Conservation (phyloP, 2,888 invertebrate genomes). For the Trissolcus japonicus region DNA sequence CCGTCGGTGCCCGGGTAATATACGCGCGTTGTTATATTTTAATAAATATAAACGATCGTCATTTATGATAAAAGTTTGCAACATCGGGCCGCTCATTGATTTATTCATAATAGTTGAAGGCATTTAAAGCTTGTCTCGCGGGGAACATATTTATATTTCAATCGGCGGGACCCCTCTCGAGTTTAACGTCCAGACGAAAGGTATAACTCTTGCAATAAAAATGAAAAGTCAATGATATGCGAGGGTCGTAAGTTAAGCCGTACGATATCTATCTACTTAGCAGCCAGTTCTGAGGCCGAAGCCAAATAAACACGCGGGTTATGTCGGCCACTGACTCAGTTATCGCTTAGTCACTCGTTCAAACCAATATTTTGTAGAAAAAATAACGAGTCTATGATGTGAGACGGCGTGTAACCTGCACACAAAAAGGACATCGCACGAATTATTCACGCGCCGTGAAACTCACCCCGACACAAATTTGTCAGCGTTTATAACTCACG, state of each 20-base stretch:
- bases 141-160: slow-evolving; percentile 58
- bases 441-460: slow-evolving; percentile 40
- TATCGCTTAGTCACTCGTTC: slow-evolving; percentile 60
- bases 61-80: slow-evolving; percentile 54
- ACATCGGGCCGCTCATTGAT: slow-evolving; percentile 44
- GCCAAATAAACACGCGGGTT: slow-evolving; percentile 62
- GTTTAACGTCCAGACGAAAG: slow-evolving; percentile 59
- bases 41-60: slow-evolving; percentile 55
- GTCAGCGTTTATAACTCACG: slow-evolving; percentile 33
- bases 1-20: slow-evolving; percentile 34
- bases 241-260: slow-evolving; percentile 59
- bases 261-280: slow-evolving; percentile 60
- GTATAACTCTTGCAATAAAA: slow-evolving; percentile 60
- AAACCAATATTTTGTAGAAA: slow-evolving; percentile 56
- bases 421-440: slow-evolving; percentile 23
- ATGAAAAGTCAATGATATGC: slow-evolving; percentile 60
- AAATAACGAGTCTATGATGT: slow-evolving; percentile 51
- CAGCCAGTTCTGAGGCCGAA: slow-evolving; percentile 61
- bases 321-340: slow-evolving; percentile 58
- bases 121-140: slow-evolving; percentile 56
- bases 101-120: slow-evolving; percentile 53
- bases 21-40: slow-evolving; percentile 50
- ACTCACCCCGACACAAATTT: slow-evolving; percentile 21
- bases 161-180: slow-evolving; percentile 58
- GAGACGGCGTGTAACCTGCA: slow-evolving; percentile 20